phyloP scores from a whole-genome alignment of 2,888 invertebrate species.

The Xestobium rufovillosum region DNA sequence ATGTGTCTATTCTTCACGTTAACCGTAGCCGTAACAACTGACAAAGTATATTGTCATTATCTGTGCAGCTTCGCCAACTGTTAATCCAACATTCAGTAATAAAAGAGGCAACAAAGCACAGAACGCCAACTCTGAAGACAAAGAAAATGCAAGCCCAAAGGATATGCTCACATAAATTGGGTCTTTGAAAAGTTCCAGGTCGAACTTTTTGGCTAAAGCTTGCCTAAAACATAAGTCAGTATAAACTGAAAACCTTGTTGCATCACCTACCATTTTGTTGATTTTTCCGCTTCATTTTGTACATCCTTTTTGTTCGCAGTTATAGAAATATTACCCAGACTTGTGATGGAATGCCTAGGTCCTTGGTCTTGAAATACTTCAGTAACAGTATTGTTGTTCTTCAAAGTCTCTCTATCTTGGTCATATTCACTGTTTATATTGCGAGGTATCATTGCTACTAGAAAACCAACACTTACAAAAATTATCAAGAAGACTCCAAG shows the following conservation, averaged over 20 bases:
- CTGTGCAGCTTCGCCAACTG: conserved; percentile 53
- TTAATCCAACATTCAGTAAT: conserved; percentile 51
- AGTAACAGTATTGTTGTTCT: no score
- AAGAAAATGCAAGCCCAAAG: conserved; percentile 59
- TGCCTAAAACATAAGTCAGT: conserved; percentile 41
- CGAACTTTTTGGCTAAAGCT: conserved; percentile 52
- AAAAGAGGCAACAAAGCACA: conserved; percentile 61
- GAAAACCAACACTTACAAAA: no score
- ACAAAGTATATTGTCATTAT: conserved; percentile 63
- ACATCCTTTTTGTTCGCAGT: no score
- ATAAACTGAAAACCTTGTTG: no score
- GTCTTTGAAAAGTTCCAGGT: conserved; percentile 56
- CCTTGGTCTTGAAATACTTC: no score
- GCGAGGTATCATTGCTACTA: no score
- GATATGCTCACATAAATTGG: conserved; percentile 60
- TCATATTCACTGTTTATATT: no score
- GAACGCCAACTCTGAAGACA: conserved; percentile 64
- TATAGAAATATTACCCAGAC: conserved; percentile 30
- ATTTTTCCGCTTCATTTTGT: background rate
- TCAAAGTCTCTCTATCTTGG: no score
- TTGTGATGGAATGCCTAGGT: conserved; percentile 30
- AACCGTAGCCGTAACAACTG: conserved; percentile 54
- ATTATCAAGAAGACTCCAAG: no score
- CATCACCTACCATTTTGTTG: background rate
- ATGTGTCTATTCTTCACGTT: conserved; percentile 56